phyloP scores from a whole-genome alignment of 2,797 vertebrate species.

The Arrhamphus sclerolepis region DNA sequence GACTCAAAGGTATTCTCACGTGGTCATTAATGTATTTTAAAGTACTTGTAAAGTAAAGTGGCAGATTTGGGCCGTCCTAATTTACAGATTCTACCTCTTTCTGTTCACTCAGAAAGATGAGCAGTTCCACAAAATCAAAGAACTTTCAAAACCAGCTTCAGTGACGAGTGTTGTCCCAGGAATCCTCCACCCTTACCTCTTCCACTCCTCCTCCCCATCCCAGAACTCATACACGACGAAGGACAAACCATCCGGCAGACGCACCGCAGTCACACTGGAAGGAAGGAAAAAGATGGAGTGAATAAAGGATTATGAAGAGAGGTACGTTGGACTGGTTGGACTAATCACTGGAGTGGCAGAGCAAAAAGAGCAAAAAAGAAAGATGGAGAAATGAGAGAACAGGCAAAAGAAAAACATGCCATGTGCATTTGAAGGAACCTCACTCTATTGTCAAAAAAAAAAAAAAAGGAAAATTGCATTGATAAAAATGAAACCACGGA shows the following conservation, averaged over 20 bases:
- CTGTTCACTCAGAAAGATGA: no score
- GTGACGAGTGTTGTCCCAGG: neutral
- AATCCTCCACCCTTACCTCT: slow-evolving; percentile 82
- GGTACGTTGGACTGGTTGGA: neutral
- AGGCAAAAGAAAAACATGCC: neutral
- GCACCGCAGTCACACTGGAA: slow-evolving; percentile 88
- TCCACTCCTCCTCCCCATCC: slow-evolving; percentile 96
- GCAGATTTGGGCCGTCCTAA: slow-evolving; percentile 9
- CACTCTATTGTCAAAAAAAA: neutral
- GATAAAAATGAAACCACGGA: slow-evolving; percentile 5
- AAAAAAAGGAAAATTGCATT: slow-evolving; percentile 5
- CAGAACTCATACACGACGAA: slow-evolving; percentile 97
- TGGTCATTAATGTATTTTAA: slow-evolving; percentile 40
- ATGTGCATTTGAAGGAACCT: neutral
- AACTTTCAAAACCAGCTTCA: neutral
- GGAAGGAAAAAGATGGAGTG: slow-evolving; percentile 5
- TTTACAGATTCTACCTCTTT: neutral
- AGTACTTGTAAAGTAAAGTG: no score
- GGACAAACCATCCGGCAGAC: slow-evolving; percentile 89
- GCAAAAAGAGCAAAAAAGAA: neutral
- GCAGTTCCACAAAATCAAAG: no score
- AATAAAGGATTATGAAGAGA: slow-evolving; percentile 29
- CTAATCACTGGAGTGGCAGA: neutral
- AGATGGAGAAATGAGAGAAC: neutral
- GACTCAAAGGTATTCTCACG: slow-evolving; percentile 36